phyloP scores from a whole-genome alignment of 1,140 invertebrate species.

The Stenopsyche tienmushanensis region DNA sequence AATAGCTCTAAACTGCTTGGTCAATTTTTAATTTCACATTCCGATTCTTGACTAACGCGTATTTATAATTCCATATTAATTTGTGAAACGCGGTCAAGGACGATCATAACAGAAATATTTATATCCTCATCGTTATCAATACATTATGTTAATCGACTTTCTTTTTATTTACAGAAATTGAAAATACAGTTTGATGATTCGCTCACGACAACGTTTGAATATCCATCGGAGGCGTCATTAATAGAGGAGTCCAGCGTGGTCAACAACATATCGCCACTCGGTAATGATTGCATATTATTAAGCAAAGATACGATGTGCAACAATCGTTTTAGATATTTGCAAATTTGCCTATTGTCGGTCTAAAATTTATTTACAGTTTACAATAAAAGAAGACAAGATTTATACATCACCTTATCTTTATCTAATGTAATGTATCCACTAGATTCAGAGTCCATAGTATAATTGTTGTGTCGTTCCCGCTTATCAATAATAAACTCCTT shows the following conservation, averaged over 20 bases:
- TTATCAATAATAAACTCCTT: too few species aligned
- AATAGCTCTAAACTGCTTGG: too few species aligned
- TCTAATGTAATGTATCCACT: slow-evolving; percentile 31
- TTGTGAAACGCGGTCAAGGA: too few species aligned
- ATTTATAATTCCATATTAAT: too few species aligned
- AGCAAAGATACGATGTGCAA: background rate
- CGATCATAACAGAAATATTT: too few species aligned
- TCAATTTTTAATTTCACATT: too few species aligned
- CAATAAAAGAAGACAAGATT: slow-evolving; percentile 15
- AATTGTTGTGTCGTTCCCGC: too few species aligned
- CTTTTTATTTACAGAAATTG: slow-evolving; percentile 60
- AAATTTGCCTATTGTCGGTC: background rate
- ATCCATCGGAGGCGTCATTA: slow-evolving; percentile 80
- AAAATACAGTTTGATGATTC: slow-evolving; percentile 83
- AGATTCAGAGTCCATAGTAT: slow-evolving; percentile 35
- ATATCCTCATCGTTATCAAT: too few species aligned
- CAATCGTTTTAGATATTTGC: background rate
- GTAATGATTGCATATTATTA: slow-evolving; percentile 19
- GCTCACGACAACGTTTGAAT: slow-evolving; percentile 79
- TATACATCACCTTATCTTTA: slow-evolving; percentile 33
- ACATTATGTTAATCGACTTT: too few species aligned
- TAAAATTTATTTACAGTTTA: slow-evolving; percentile 29
- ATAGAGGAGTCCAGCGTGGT: slow-evolving; percentile 56
- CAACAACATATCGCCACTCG: slow-evolving; percentile 28
- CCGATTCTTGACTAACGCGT: too few species aligned